Conservation (phyloP, 2,888 invertebrate species). For the Noctua janthina region DNA sequence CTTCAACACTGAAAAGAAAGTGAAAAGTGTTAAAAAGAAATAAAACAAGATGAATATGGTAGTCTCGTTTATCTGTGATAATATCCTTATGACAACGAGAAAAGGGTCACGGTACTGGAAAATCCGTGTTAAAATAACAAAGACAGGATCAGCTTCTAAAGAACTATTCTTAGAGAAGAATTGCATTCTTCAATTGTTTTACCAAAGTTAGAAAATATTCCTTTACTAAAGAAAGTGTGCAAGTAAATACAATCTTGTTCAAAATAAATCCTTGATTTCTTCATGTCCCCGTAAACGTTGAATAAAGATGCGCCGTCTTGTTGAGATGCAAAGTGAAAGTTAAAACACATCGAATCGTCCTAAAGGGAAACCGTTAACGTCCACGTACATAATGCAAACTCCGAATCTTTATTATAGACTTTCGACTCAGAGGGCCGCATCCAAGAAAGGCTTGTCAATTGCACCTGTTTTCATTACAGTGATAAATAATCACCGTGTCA, state of each 20-base stretch:
- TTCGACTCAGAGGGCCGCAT: not conserved
- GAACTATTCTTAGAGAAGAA: not conserved
- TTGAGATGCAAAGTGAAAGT: constrained; percentile 45
- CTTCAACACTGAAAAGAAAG: not conserved
- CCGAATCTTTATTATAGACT: constrained; percentile 6
- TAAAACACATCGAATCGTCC: not conserved
- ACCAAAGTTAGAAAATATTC: not conserved
- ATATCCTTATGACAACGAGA: not conserved
- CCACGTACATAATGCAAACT: constrained; percentile 12
- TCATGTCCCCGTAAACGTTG: not conserved
- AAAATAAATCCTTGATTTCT: constrained; percentile 30
- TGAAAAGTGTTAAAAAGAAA: not conserved
- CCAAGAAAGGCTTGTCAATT: not conserved
- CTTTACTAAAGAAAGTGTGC: not conserved
- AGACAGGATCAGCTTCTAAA: not conserved
- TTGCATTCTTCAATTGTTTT: not conserved
- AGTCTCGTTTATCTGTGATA: not conserved
- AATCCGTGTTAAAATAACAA: not conserved
- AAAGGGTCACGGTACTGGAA: not conserved
- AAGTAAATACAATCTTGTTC: not conserved
- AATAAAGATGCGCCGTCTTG: constrained; percentile 38
- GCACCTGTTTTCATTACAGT: not conserved
- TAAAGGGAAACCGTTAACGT: constrained; percentile 28
- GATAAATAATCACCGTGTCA: constrained; percentile 1
- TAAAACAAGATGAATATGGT: not conserved